phyloP scores from a whole-genome alignment of 2,888 invertebrate species.

The Scaptomyza cyrtandrae region DNA sequence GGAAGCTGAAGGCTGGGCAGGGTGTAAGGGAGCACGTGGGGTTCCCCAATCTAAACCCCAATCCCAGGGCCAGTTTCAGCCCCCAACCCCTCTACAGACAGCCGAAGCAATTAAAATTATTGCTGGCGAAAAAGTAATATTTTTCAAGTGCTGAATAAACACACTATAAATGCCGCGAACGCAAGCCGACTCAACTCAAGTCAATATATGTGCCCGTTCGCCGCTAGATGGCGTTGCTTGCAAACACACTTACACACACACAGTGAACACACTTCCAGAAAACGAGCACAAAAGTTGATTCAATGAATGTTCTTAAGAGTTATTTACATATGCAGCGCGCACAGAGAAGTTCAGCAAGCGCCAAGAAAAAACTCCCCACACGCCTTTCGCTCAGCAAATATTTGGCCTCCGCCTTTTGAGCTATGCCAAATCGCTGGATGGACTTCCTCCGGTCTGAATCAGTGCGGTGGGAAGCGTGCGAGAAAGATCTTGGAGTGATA shows the following conservation, averaged over 20 bases:
- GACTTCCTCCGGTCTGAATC: constrained; percentile 24
- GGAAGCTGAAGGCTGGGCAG: neutral
- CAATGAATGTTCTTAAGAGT: constrained; percentile 69
- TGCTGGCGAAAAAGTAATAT: constrained; percentile 79
- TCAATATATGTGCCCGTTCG: constrained; percentile 48
- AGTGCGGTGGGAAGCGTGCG: neutral
- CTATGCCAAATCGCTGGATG: constrained; percentile 57
- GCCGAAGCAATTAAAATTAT: constrained; percentile 83
- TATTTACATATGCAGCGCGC: constrained; percentile 76
- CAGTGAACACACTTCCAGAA: constrained; percentile 11
- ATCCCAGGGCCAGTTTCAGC: constrained; percentile 38
- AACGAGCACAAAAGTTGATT: constrained; percentile 62
- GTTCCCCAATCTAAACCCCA: constrained; percentile 33
- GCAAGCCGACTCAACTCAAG: constrained; percentile 44
- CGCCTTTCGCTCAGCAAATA: constrained; percentile 47
- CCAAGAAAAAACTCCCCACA: constrained; percentile 49
- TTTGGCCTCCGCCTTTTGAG: constrained; percentile 56
- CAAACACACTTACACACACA: neutral
- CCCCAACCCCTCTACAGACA: constrained; percentile 33
- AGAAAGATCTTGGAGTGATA: constrained; percentile 7
- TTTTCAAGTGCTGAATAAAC: constrained; percentile 82
- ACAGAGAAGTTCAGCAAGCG: constrained; percentile 42
- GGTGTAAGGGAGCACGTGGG: neutral
- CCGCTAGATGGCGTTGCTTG: constrained; percentile 34
- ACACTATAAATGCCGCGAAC: constrained; percentile 73